Evolutionary conservation across 2,113 vertebrate species (phyloP).

Genomic region (Bos javanicus): DNA sequence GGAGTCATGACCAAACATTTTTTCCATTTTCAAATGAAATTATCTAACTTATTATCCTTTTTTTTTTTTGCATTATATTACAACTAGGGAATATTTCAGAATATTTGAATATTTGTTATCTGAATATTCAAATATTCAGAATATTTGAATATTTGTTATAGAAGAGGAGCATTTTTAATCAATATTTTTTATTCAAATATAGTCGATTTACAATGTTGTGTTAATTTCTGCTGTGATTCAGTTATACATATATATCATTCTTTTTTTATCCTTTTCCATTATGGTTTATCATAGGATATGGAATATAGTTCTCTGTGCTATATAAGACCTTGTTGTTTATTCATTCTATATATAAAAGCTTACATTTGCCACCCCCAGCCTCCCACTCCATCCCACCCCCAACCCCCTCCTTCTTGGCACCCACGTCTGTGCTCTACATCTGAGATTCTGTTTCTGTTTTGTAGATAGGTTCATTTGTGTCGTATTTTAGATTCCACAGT

Average conservation of each 20-base stretch:
- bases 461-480: neutral
- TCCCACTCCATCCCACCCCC: neutral
- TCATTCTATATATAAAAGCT: neutral
- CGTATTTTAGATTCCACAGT: neutral
- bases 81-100: neutral
- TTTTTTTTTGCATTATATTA: neutral
- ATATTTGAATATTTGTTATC: neutral
- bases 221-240: neutral
- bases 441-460: neutral
- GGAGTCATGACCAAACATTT: neutral
- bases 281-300: neutral
- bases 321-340: neutral
- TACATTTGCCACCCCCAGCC: neutral
- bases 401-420: neutral
- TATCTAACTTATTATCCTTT: neutral
- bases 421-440: neutral
- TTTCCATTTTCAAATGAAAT: neutral
- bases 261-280: neutral
- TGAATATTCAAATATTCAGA: neutral
- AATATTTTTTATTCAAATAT: neutral
- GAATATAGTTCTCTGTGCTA: neutral
- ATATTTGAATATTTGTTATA: neutral
- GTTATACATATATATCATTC: neutral
- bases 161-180: neutral
- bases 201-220: neutral